Conservation (phyloP, 2,113 vertebrate species). For the Toxostoma redivivum region DNA sequence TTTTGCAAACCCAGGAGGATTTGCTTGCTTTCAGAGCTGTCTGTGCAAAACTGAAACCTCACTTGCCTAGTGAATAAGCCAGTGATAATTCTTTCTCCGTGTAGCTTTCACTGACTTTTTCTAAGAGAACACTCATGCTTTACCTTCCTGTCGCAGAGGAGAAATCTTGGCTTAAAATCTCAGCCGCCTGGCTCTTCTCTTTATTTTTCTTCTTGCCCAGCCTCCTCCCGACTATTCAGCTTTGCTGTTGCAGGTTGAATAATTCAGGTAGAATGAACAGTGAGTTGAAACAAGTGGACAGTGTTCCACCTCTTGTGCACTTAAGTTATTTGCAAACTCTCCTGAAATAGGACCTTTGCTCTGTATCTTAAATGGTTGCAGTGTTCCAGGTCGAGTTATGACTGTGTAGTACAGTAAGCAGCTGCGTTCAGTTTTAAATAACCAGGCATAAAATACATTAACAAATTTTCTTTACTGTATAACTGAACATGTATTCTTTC, state of each 20-base stretch:
- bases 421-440: slow-evolving; percentile 13
- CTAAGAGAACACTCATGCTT: not conserved
- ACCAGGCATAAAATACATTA: slow-evolving; percentile 19
- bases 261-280: slow-evolving; percentile 40
- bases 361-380: not conserved
- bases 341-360: slow-evolving; percentile 17
- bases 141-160: not conserved
- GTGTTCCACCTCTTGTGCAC: slow-evolving; percentile 38
- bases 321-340: not conserved
- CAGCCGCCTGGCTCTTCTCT: not conserved
- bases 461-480: not conserved
- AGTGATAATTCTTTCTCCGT: not conserved
- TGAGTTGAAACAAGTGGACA: slow-evolving; percentile 4
- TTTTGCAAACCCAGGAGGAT: not conserved
- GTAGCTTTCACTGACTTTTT: not conserved
- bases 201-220: not conserved
- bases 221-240: not conserved
- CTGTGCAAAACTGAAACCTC: not conserved
- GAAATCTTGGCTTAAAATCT: not conserved
- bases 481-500: slow-evolving; percentile 47
- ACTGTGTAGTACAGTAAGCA: not conserved
- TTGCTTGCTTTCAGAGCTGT: not conserved
- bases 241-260: slow-evolving; percentile 7
- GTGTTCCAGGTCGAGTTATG: not conserved
- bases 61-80: not conserved